Conservation (phyloP, 2,888 invertebrate species). For the Galerucella pusilla region DNA sequence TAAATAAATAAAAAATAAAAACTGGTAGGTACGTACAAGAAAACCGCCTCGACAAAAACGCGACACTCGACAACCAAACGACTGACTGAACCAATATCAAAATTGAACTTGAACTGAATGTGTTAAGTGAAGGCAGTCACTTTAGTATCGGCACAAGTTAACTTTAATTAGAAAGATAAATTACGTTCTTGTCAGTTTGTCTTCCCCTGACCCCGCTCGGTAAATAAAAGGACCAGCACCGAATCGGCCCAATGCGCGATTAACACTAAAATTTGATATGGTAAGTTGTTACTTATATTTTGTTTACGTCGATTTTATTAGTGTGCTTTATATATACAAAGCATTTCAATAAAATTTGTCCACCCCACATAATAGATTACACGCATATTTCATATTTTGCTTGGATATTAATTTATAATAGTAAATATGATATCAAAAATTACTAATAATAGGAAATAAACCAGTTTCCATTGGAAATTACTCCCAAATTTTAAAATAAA, state of each 20-base stretch:
- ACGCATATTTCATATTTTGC: no score
- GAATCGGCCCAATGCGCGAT: neutral
- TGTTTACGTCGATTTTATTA: no score
- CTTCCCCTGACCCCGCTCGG: neutral
- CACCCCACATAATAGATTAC: no score
- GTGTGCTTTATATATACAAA: no score
- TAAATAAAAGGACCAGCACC: slow-evolving; percentile 8
- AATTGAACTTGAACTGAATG: slow-evolving; percentile 22
- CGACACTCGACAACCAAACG: neutral
- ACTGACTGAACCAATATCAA: neutral
- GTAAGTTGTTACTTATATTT: no score
- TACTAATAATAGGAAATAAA: no score
- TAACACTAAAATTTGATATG: neutral
- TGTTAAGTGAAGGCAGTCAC: slow-evolving; percentile 4
- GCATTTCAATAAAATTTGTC: no score
- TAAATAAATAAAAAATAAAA: neutral
- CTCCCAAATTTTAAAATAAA: no score
- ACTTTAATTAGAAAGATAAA: slow-evolving; percentile 22
- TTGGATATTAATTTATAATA: no score
- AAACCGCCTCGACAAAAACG: slow-evolving; percentile 1
- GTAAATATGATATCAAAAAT: no score
- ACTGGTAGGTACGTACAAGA: neutral
- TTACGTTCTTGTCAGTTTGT: slow-evolving; percentile 10
- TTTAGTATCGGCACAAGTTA: slow-evolving; percentile 13
- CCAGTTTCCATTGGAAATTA: no score